These are phyloP conservation scores for Drosophila quinaria DNA, from an alignment of 2,888 invertebrate genomes.

Conservation along the genomic window DNA sequence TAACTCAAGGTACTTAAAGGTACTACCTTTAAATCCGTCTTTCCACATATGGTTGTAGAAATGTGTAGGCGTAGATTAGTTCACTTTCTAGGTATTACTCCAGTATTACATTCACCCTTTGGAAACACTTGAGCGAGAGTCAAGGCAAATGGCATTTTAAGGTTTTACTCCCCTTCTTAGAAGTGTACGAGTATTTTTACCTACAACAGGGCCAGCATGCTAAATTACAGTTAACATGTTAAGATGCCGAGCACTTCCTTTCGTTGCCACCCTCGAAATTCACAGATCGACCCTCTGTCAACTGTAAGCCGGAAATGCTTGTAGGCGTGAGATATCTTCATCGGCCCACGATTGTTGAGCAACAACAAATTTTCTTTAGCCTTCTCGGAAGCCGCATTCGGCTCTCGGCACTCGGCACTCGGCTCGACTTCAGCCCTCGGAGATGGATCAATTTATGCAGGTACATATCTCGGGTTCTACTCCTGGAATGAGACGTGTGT, in stretches of 20 bases:
- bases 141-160: constrained; percentile 1
- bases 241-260: constrained; percentile 56
- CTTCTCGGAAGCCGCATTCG: constrained; percentile 59
- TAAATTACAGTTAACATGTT: constrained; percentile 67
- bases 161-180: constrained; percentile 27
- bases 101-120: neutral
- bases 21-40: too few species aligned
- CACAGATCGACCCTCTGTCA: constrained; percentile 26
- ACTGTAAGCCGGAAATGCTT: constrained; percentile 75
- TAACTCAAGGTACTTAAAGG: too few species aligned
- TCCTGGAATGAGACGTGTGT: constrained; percentile 53
- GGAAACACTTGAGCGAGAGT: neutral
- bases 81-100: neutral
- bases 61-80: neutral
- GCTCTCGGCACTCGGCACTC: constrained; percentile 7
- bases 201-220: constrained; percentile 48
- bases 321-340: constrained; percentile 81
- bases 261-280: constrained; percentile 3
- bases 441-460: constrained; percentile 68
- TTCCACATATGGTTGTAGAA: neutral
- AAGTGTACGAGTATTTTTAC: constrained; percentile 8
- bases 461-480: constrained; percentile 46
- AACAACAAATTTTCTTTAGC: constrained; percentile 24
- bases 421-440: constrained; percentile 37
- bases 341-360: constrained; percentile 30